Base-by-base conservation (phyloP, 2,888 invertebrate species). In the Cotesia congregata region DNA sequence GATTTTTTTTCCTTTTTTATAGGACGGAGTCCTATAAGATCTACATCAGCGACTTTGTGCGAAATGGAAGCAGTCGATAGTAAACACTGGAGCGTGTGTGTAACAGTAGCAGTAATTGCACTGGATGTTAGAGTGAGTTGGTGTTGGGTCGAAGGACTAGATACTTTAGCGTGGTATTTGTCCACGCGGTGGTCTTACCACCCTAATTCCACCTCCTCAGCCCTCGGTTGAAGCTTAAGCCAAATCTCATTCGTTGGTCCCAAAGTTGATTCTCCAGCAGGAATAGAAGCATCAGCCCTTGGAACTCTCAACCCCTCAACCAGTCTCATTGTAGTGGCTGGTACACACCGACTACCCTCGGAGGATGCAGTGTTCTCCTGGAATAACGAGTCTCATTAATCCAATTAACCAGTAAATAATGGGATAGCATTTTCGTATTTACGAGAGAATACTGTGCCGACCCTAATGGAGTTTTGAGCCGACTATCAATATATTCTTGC, bases 321-420 rank as follows among this genome's bases (percentile, higher is more conserved):
- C 67, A 50, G 40, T 68, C 41, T 60, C 41, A 65, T 38, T 65
- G 30, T 65, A 65, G 62, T 62, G 30, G 30, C 30, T 30, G 30
- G 30, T 50, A 50, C 50, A 12, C 50, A 50, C 3, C 50, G 7
- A 41, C 62, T 69, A 75, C 74, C 76, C 74, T 75, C 69, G 71
- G 77, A 74, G 76, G 75, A 77, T 80, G 79, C 81, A 81, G 78
- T 77, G 81, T 80, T 80, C 83, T 82, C 82, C 81, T 83, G 83
- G 86, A 88, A 89, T 89, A 89, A 89, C 88, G 89, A 89, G 89
- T 86, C 89, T 89, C 89, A 89, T 89, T 89, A 89, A 89, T 89
- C 89, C 89, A 89, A 89, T 89, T 89, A 89, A 89, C 89, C 89
- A 89, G 89, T 89, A 89, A 89, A 88, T 89, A 89, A 89, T 89